phyloP scores from a whole-genome alignment of 2,888 invertebrate species.

The Drosophila cyrtoloma region DNA sequence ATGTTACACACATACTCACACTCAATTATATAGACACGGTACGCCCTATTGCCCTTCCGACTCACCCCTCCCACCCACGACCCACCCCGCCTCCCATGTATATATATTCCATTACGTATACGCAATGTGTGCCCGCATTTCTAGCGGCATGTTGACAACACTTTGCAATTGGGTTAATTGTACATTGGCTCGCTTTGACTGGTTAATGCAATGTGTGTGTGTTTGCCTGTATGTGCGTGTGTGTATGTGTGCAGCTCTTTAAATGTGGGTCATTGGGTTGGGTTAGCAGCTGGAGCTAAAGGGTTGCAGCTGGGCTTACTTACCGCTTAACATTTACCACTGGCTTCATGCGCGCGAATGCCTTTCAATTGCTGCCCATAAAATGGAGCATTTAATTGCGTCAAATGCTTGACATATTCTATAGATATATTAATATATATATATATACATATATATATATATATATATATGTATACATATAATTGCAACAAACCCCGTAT shows the following conservation, averaged over 20 bases:
- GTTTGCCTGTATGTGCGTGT: slow-evolving; percentile 3
- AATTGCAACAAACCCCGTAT: slow-evolving; percentile 14
- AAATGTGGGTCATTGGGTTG: slow-evolving; percentile 68
- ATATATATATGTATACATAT: not conserved
- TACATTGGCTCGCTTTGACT: slow-evolving; percentile 65
- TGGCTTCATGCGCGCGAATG: slow-evolving; percentile 18
- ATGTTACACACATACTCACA: slow-evolving; percentile 56
- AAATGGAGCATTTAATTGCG: slow-evolving; percentile 44
- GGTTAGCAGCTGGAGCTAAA: not conserved
- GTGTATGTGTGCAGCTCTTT: slow-evolving; percentile 20
- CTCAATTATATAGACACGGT: slow-evolving; percentile 46
- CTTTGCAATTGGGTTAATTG: slow-evolving; percentile 80
- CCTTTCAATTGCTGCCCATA: slow-evolving; percentile 25
- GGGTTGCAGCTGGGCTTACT: slow-evolving; percentile 6
- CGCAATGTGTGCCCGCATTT: slow-evolving; percentile 60
- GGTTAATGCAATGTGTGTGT: slow-evolving; percentile 24
- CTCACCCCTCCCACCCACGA: not conserved
- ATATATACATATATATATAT: not conserved
- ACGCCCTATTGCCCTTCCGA: not conserved
- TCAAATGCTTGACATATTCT: slow-evolving; percentile 27
- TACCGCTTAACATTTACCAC: not conserved
- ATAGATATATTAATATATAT: not conserved
- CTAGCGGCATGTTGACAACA: slow-evolving; percentile 75
- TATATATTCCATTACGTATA: slow-evolving; percentile 59
- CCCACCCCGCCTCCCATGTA: not conserved